Conservation (phyloP, 2,888 invertebrate species). For the Tiliacea citrago region DNA sequence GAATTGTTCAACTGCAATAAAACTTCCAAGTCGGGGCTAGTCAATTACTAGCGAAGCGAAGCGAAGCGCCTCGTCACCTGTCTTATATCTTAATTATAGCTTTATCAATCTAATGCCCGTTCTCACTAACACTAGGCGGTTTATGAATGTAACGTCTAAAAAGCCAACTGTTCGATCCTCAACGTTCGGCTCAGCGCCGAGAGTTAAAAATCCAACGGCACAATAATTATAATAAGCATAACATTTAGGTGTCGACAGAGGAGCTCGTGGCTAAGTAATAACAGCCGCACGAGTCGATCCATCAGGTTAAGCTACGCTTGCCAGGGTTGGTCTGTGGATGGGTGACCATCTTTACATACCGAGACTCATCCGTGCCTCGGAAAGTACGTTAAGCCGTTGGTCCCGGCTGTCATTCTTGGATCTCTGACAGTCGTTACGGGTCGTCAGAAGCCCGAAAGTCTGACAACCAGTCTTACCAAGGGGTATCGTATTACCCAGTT, state of each 20-base stretch:
- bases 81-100: background rate
- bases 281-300: too few relatives aligned
- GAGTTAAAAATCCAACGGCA: background rate
- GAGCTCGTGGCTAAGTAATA: too few relatives aligned
- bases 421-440: too few relatives aligned
- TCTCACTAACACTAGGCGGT: background rate
- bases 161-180: background rate
- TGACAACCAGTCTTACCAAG: too few relatives aligned
- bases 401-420: too few relatives aligned
- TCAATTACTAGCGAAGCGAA: background rate
- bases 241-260: background rate
- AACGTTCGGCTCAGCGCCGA: background rate
- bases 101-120: background rate
- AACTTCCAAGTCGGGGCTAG: background rate
- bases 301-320: too few relatives aligned
- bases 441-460: too few relatives aligned
- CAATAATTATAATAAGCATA: slow-evolving; percentile 1
- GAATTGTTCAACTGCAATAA: slow-evolving; percentile 15
- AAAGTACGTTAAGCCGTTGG: too few relatives aligned
- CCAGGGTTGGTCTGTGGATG: too few relatives aligned
- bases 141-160: background rate
- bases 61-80: background rate
- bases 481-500: too few relatives aligned
- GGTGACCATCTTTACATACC: too few relatives aligned
- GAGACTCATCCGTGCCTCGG: too few relatives aligned